Conservation (phyloP, 2,797 vertebrate species). For the Gambusia yucatana region DNA sequence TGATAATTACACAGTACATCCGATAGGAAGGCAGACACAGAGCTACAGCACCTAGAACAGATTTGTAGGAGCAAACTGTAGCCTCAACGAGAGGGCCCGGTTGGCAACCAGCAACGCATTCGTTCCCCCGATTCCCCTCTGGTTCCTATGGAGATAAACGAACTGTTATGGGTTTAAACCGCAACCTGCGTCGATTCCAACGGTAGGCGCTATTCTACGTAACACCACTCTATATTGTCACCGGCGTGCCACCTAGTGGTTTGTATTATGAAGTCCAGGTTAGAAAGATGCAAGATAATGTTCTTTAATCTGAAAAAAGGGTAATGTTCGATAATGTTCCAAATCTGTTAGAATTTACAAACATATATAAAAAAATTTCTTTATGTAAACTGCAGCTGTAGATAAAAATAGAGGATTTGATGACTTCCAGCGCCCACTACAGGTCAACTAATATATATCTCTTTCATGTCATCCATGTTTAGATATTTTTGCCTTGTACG, state of each 20-base stretch:
- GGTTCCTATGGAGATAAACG: constrained; percentile 12
- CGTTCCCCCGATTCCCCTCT: not conserved
- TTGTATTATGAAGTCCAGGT: constrained; percentile 6
- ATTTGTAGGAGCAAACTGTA: not conserved
- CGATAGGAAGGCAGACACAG: constrained; percentile 21
- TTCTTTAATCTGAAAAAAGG: too few species aligned
- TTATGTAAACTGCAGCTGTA: not conserved
- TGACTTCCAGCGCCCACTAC: not conserved
- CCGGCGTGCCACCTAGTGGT: constrained; percentile 45
- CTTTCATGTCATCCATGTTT: not conserved
- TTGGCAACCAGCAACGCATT: not conserved
- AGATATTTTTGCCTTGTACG: not conserved
- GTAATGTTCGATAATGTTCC: not conserved
- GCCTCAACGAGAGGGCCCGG: not conserved
- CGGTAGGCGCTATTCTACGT: constrained; percentile 32
- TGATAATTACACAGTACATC: constrained; percentile 14
- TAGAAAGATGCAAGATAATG: not conserved
- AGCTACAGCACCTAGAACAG: constrained; percentile 30
- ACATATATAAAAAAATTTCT: not conserved
- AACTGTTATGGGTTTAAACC: not conserved
- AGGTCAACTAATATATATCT: not conserved
- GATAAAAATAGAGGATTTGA: not conserved
- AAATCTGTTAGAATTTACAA: not conserved
- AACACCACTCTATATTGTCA: constrained; percentile 4
- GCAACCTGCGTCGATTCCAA: not conserved